phyloP scores from a whole-genome alignment of 2,888 invertebrate genomes.

The Coenonympha arcania region DNA sequence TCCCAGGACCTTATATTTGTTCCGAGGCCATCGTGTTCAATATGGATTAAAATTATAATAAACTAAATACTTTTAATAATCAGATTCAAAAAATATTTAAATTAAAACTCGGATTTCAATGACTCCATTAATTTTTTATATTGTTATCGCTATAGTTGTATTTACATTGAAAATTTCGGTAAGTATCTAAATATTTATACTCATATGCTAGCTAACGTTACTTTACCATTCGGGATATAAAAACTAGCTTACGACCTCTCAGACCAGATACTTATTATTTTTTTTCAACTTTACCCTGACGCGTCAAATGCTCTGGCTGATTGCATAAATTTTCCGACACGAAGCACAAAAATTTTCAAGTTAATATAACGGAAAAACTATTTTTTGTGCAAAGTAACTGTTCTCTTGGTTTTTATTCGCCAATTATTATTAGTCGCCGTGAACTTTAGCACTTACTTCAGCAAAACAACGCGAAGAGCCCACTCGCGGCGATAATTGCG shows the following conservation, averaged over 20 bases:
- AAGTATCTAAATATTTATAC: no score
- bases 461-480: constrained; percentile 10
- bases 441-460: background rate
- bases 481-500: constrained; percentile 37
- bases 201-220: no score
- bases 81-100: no score
- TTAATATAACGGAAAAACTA: background rate
- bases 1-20: background rate
- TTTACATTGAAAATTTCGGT: no score
- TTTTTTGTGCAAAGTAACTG: background rate
- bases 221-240: no score
- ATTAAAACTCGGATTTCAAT: no score
- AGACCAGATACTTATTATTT: no score
- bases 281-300: no score
- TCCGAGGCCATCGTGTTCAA: background rate
- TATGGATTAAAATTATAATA: background rate
- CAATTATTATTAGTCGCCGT: constrained; percentile 1
- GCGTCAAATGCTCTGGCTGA: background rate
- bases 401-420: background rate
- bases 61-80: no score
- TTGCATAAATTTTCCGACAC: constrained; percentile 1
- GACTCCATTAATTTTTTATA: no score
- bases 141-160: no score
- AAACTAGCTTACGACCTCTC: no score
- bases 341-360: background rate